Conservation (phyloP, 2,888 invertebrate species). For the Xestobium rufovillosum region DNA sequence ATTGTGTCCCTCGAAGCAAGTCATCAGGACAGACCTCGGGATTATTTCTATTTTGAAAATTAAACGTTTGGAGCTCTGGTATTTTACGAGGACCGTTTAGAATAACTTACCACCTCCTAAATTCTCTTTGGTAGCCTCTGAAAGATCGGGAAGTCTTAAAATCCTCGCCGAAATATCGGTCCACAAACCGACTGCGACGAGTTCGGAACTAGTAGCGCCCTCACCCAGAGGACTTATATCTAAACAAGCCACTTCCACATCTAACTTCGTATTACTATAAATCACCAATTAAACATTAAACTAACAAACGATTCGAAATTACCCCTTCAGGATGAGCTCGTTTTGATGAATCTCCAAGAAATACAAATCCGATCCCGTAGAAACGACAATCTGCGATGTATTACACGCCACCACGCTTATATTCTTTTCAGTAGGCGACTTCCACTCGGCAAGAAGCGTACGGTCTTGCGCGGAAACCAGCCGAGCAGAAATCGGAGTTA, state of each 20-base stretch:
- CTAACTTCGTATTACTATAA: conserved; percentile 61
- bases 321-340: conserved; percentile 55
- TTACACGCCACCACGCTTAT: conserved; percentile 88
- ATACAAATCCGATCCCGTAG: conserved; percentile 80
- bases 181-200: conserved; percentile 94
- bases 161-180: conserved; percentile 92
- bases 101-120: conserved; percentile 65
- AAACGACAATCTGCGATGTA: conserved; percentile 67
- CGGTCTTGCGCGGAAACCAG: conserved; percentile 62
- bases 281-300: too few species aligned
- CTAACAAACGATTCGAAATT: too few species aligned
- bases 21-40: conserved; percentile 90
- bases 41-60: conserved; percentile 82
- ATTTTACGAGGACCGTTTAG: not conserved
- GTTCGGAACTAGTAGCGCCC: conserved; percentile 54
- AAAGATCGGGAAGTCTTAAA: conserved; percentile 71
- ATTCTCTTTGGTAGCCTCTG: conserved; percentile 77
- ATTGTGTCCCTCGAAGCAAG: conserved; percentile 85
- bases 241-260: conserved; percentile 93
- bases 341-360: conserved; percentile 67
- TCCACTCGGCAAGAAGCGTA: conserved; percentile 63
- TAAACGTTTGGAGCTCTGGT: conserved; percentile 2
- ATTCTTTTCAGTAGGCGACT: conserved; percentile 59
- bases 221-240: conserved; percentile 78
- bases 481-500: conserved; percentile 66